phyloP scores from a whole-genome alignment of 2,888 invertebrate genomes.

The Lymantria dispar region DNA sequence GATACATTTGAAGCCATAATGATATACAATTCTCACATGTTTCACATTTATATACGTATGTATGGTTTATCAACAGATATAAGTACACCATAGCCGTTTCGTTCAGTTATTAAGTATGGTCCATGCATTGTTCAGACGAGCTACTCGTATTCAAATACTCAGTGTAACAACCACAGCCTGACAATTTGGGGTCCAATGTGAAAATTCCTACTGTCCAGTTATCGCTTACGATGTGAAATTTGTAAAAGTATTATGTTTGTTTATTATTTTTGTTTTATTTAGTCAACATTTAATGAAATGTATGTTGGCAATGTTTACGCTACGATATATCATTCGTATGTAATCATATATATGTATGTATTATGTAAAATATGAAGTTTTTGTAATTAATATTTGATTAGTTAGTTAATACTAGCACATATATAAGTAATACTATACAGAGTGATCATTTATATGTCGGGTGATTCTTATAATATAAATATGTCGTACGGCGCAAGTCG shows the following conservation, averaged over 20 bases:
- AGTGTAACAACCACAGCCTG: conserved; percentile 1
- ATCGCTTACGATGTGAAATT: neutral
- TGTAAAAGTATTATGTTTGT: neutral
- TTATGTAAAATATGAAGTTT: conserved; percentile 7
- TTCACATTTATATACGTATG: no score
- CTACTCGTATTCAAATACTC: no score
- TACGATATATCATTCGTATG: no score
- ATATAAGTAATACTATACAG: conserved; percentile 1
- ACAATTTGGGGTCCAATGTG: conserved; percentile 27
- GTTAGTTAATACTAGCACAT: neutral
- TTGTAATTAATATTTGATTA: neutral
- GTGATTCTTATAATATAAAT: no score
- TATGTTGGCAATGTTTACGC: neutral
- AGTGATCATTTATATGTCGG: neutral
- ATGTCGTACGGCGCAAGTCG: no score
- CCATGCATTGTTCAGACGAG: neutral
- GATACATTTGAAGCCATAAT: no score
- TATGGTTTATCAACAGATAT: no score
- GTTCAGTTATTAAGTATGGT: no score
- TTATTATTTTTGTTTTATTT: neutral
- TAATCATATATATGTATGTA: neutral
- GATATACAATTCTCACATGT: no score
- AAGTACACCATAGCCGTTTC: no score
- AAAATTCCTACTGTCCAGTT: conserved; percentile 20
- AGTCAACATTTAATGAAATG: neutral